phyloP scores from a whole-genome alignment of 2,797 vertebrate species.

The Smutsia temminckii region DNA sequence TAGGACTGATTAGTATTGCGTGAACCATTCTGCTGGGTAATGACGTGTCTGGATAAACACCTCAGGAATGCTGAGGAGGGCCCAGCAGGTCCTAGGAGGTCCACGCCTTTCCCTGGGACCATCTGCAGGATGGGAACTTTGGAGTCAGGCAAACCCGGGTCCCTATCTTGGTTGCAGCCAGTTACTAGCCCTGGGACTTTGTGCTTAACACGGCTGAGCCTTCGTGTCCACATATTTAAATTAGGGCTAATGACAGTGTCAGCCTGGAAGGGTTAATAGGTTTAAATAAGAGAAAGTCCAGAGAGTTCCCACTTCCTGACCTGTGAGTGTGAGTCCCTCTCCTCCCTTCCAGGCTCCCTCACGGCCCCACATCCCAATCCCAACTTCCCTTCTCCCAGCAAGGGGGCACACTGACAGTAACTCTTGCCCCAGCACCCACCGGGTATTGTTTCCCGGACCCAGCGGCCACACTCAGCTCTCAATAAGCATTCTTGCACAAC shows the following conservation, averaged over 20 bases:
- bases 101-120: too few relatives aligned
- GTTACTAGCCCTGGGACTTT: not conserved
- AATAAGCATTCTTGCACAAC: not conserved
- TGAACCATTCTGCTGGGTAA: conserved; percentile 67
- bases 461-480: not conserved
- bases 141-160: not conserved
- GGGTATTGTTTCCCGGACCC: not conserved
- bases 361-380: too few relatives aligned
- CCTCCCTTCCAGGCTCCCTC: not conserved
- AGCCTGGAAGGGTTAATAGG: too few relatives aligned
- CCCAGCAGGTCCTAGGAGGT: not conserved
- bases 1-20: conserved; percentile 71
- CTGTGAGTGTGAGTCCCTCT: not conserved
- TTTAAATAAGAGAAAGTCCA: rapidly evolving
- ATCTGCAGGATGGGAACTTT: not conserved
- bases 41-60: conserved; percentile 73
- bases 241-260: not conserved
- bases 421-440: rapidly evolving
- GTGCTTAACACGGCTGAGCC: not conserved
- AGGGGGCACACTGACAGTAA: not conserved
- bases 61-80: not conserved
- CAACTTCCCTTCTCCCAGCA: not conserved
- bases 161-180: not conserved
- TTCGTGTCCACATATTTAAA: too few relatives aligned
- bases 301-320: not conserved